Evolutionary conservation across 2,888 invertebrate species (phyloP), one percentile per base, ranked within the genome.

Genomic region (Reticulitermes lucifugus): DNA sequence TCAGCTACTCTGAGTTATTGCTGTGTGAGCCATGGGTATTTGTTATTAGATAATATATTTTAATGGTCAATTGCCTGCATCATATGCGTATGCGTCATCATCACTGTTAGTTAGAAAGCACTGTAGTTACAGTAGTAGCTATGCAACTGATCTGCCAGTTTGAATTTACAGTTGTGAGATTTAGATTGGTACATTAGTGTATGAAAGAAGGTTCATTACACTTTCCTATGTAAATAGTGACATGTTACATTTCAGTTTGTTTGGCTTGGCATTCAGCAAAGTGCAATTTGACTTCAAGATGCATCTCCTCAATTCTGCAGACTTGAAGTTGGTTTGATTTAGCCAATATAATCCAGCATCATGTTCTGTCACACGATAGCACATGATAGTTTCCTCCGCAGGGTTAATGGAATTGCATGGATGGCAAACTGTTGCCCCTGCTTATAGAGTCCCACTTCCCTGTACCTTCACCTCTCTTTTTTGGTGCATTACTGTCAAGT

Each of bases 191-290:
- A 60, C 29, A 79, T 80, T 80, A 80, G 55, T 55, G 71, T 75
- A 59, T 75, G 43, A 55, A 51, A 35, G 55, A 75, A 75, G 81
- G 70, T 70, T 83, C 75, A 83, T 83, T 83, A 75, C 75, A 83
- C 73, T 73, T 83, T 51, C 46, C 73, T 59, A 65, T 83, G 81
- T 75, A 83, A 73, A 73, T 83, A 73, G 71, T 71, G 71, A 73
- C 71, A 22, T 73, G 59, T 83, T 75, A 83, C 71, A 70, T 81
- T 81, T 79, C 43, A 18, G 51, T 79, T 22, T 81, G 65, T 81
- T 81, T 81, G 81, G 81, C 81, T 81, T 81, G 81, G 81, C 81
- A 81, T 81, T 81, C 81, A 81, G 81, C 81, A 81, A 81, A 51
- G 81, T 81, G 81, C 81, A 70, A 70, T 70, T 70, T 81, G 81